phyloP scores from a whole-genome alignment of 2,113 vertebrate genomes.

The Carlito syrichta region DNA sequence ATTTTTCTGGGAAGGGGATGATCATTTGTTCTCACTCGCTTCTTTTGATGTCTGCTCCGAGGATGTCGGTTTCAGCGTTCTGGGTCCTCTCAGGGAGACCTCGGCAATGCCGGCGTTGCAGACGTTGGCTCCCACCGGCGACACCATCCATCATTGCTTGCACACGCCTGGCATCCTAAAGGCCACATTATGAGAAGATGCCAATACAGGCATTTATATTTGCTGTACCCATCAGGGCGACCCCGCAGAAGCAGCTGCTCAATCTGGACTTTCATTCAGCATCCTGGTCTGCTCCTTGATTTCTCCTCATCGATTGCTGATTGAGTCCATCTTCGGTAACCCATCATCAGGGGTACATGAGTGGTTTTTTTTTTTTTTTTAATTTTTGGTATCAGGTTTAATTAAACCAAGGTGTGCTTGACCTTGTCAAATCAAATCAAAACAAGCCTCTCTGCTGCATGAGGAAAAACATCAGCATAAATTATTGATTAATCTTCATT shows the following conservation, averaged over 20 bases:
- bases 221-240: slow-evolving; percentile 58
- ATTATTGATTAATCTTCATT: slow-evolving; percentile 79
- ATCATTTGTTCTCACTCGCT: neutral
- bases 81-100: neutral
- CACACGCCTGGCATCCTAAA: slow-evolving; percentile 62
- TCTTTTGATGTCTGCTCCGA: neutral
- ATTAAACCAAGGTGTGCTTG: slow-evolving; percentile 78
- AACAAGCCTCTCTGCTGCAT: slow-evolving; percentile 47
- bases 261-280: neutral
- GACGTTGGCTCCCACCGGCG: neutral
- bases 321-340: slow-evolving; percentile 54
- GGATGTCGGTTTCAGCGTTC: neutral
- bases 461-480: slow-evolving; percentile 76
- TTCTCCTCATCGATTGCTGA: slow-evolving; percentile 64
- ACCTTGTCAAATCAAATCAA: slow-evolving; percentile 79
- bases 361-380: slow-evolving; percentile 57
- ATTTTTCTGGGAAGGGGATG: neutral
- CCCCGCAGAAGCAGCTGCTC: slow-evolving; percentile 52
- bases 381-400: slow-evolving; percentile 80
- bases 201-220: slow-evolving; percentile 66
- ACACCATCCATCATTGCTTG: slow-evolving; percentile 68
- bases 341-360: neutral
- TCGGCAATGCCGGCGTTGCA: neutral
- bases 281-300: slow-evolving; percentile 46
- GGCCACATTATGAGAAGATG: slow-evolving; percentile 73